These are phyloP conservation scores for Varanus komodoensis DNA, from an alignment of 2,113 vertebrate species.

Conservation along the genomic window DNA sequence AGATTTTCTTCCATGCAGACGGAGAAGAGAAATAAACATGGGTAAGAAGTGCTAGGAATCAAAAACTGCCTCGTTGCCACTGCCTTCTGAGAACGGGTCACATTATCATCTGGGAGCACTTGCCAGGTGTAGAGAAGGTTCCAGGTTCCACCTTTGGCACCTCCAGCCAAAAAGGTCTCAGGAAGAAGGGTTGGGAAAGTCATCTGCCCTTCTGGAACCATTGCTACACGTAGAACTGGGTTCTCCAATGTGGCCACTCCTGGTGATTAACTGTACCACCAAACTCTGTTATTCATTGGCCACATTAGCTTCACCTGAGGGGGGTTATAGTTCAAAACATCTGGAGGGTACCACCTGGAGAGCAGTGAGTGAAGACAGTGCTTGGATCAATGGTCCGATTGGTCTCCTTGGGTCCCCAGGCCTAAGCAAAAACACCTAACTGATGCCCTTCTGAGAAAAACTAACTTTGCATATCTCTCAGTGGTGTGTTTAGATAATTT, in stretches of 20 bases:
- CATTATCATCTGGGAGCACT: no score
- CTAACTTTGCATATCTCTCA: background rate
- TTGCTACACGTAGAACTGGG: no score
- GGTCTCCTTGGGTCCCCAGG: background rate
- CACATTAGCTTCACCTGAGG: no score
- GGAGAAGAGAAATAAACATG: background rate
- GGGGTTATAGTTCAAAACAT: no score
- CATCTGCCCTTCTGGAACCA: background rate
- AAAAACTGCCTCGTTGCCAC: rapidly evolving
- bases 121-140: no score
- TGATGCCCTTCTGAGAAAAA: no score
- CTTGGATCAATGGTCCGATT: background rate
- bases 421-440: background rate
- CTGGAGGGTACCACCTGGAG: no score
- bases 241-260: no score
- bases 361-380: no score
- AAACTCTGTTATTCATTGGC: no score
- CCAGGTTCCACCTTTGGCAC: background rate
- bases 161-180: background rate
- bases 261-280: no score
- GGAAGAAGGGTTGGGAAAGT: background rate
- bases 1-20: rapidly evolving
- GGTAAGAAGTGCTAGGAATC: background rate
- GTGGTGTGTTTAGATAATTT: background rate
- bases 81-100: rapidly evolving